phyloP scores from a whole-genome alignment of 2,113 vertebrate species.

The Phyllopteryx taeniolatus region DNA sequence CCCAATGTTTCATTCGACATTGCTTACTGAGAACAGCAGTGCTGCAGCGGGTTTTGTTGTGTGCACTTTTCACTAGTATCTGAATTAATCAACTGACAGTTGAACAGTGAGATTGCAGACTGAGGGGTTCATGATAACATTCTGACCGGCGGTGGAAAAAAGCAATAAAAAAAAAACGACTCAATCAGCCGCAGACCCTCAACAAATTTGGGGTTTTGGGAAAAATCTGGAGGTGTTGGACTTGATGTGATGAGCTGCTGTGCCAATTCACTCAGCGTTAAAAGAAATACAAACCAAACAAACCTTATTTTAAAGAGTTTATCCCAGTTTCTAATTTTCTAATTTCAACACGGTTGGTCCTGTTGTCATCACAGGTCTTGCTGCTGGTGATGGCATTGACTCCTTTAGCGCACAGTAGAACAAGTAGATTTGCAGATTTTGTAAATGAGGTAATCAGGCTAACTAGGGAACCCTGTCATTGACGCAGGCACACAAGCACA shows the following conservation, averaged over 20 bases:
- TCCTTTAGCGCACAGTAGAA: conserved; percentile 72
- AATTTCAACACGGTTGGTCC: conserved; percentile 65
- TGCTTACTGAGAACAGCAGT: too few species aligned
- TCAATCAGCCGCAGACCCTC: not conserved
- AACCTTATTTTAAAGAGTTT: not conserved
- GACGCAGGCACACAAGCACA: conserved; percentile 49
- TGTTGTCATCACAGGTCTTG: conserved; percentile 69
- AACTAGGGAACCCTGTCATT: conserved; percentile 72
- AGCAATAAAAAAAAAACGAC: not conserved
- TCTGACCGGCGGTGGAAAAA: not conserved
- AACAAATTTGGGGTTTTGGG: not conserved
- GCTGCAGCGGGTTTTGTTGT: not conserved
- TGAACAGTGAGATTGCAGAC: not conserved
- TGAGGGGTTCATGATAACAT: not conserved
- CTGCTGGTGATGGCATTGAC: conserved; percentile 74
- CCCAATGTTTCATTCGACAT: too few species aligned
- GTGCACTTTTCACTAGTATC: not conserved
- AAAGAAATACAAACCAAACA: not conserved
- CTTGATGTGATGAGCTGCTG: not conserved
- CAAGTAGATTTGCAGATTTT: conserved; percentile 77
- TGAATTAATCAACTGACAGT: not conserved
- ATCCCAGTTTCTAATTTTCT: conserved; percentile 42
- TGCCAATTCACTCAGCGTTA: not conserved
- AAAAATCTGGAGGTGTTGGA: not conserved
- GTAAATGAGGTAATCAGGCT: conserved; percentile 78